Evolutionary conservation across 2,113 vertebrate species (phyloP).

Genomic region (Scomber scombrus): DNA sequence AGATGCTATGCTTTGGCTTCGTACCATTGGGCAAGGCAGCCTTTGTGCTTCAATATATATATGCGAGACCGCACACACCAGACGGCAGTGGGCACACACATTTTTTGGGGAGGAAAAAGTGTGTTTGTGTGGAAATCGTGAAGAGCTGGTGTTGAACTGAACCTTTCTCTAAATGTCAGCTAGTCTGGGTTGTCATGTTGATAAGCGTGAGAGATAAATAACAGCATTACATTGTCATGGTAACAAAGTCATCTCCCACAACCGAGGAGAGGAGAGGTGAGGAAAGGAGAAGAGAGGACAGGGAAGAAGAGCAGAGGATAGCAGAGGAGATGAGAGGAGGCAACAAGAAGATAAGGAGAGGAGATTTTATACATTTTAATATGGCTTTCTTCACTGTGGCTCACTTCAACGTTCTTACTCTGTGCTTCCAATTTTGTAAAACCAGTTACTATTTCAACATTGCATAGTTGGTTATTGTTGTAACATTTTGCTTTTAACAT

Average conservation of each 20-base stretch:
- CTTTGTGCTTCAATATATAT: constrained; percentile 28
- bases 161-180: constrained; percentile 78
- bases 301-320: constrained; percentile 1
- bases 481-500: constrained; percentile 75
- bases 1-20: constrained; percentile 47
- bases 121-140: constrained; percentile 33
- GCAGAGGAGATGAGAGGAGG: background rate
- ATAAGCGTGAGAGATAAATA: constrained; percentile 72
- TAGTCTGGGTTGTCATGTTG: constrained; percentile 63
- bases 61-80: constrained; percentile 26
- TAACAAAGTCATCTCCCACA: constrained; percentile 58
- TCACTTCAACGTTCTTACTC: constrained; percentile 18
- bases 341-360: background rate
- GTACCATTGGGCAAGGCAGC: constrained; percentile 33
- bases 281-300: constrained; percentile 6
- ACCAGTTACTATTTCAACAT: constrained; percentile 64
- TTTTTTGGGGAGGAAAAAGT: background rate
- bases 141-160: constrained; percentile 57
- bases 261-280: constrained; percentile 31
- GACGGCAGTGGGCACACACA: constrained; percentile 8
- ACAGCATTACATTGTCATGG: constrained; percentile 66
- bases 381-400: background rate
- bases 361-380: background rate
- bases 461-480: constrained; percentile 58
- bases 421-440: constrained; percentile 42